These are phyloP conservation scores for Sebastes alutus DNA, from an alignment of 2,797 vertebrate species.

Conservation along the genomic window DNA sequence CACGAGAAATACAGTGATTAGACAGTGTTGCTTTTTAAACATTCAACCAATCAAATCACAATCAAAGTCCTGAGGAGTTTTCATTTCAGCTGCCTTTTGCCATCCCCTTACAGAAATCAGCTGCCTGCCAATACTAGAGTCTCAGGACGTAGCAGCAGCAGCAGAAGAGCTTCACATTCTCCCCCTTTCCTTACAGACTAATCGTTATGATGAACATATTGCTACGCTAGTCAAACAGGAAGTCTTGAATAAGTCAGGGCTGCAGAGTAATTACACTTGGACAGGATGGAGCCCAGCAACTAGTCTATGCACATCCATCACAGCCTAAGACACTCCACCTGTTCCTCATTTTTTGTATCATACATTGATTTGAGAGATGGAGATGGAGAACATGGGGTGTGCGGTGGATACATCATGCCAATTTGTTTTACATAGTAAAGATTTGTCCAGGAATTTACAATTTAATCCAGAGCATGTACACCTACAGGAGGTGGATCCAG, in stretches of 20 bases:
- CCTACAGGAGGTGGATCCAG: neutral
- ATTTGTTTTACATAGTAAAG: conserved; percentile 50
- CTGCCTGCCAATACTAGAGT: neutral
- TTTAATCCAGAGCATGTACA: neutral
- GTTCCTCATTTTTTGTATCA: conserved; percentile 52
- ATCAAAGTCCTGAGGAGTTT: neutral
- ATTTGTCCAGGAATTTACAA: conserved; percentile 34
- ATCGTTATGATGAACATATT: conserved; percentile 43
- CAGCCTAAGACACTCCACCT: conserved; percentile 44
- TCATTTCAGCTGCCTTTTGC: conserved; percentile 2
- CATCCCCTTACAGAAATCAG: conserved; percentile 3
- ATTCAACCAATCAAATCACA: conserved; percentile 27
- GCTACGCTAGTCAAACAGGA: conserved; percentile 50
- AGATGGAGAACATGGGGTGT: conserved; percentile 37
- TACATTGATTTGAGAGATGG: conserved; percentile 56
- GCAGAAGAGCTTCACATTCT: conserved; percentile 1
- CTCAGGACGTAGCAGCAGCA: conserved; percentile 9
- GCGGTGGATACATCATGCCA: conserved; percentile 27
- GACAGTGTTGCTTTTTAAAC: conserved; percentile 2
- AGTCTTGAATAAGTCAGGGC: conserved; percentile 68
- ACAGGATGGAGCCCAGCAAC: conserved; percentile 48
- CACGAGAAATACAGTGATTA: neutral
- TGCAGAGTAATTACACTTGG: conserved; percentile 66
- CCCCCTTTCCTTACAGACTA: conserved; percentile 21
- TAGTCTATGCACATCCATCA: conserved; percentile 72